Conservation (phyloP, 35 echinoderm and acorn worm species). For the Apostichopus japonicus region DNA sequence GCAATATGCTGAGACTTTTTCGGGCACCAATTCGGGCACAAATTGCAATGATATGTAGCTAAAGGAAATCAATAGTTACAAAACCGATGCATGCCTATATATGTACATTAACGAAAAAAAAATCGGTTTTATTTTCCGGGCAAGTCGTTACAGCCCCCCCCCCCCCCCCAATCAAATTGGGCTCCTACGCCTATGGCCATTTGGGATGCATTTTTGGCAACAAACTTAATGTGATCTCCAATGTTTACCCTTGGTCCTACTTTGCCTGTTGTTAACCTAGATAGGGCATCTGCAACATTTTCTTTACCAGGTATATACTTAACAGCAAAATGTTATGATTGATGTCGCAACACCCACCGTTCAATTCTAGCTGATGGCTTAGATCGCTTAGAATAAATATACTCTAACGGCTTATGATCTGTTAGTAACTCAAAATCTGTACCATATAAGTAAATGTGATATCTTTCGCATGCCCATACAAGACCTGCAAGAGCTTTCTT, state of each 20-base stretch:
- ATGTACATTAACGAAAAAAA: too few relatives aligned
- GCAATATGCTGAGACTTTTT: too few relatives aligned
- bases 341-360: slow-evolving; percentile 58
- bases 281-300: slow-evolving; percentile 53
- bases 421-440: slow-evolving; percentile 60
- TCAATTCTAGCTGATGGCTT: slow-evolving; percentile 64
- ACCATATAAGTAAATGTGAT: slow-evolving; percentile 61
- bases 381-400: slow-evolving; percentile 33
- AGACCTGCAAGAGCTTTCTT: slow-evolving; percentile 59
- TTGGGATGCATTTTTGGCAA: slow-evolving; percentile 34
- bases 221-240: slow-evolving; percentile 29
- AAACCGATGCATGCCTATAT: too few relatives aligned
- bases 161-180: too few relatives aligned
- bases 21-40: too few relatives aligned
- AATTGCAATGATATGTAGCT: too few relatives aligned
- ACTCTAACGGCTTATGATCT: slow-evolving; percentile 63
- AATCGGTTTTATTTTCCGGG: too few relatives aligned
- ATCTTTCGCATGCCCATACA: slow-evolving; percentile 66
- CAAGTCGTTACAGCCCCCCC: too few relatives aligned
- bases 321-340: slow-evolving; percentile 63
- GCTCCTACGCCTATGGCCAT: too few relatives aligned
- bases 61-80: too few relatives aligned
- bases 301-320: slow-evolving; percentile 50
- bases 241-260: not conserved
- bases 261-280: slow-evolving; percentile 15